Percentiles rank a stretch among this genome's conserved stretches.
These are phyloP conservation scores for Stegophylla sp. DNA, from an alignment of 2,888 invertebrate genomes.

Conservation along the genomic window DNA sequence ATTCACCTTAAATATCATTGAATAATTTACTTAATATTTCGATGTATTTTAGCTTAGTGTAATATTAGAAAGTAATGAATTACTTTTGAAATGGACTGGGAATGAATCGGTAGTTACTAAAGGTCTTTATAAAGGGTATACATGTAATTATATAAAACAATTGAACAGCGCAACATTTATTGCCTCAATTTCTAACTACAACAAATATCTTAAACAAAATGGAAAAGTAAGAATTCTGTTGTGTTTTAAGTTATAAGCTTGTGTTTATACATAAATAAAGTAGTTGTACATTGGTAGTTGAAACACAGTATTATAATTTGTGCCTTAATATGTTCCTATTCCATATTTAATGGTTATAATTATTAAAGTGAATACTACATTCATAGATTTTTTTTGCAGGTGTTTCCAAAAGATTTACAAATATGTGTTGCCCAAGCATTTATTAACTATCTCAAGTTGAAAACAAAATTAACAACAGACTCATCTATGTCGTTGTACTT, in stretches of 20 bases:
- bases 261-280: too few species aligned
- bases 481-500: not conserved
- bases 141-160: constrained; percentile 45
- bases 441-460: constrained; percentile 45
- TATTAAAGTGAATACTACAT: too few species aligned
- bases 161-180: constrained; percentile 31
- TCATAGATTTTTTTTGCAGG: constrained; percentile 3
- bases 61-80: constrained; percentile 44
- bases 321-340: too few species aligned
- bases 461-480: constrained; percentile 26
- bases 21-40: not conserved
- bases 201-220: constrained; percentile 32
- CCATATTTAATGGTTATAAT: too few species aligned
- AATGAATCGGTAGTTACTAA: constrained; percentile 9
- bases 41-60: constrained; percentile 23
- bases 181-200: constrained; percentile 9
- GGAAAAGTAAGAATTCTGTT: constrained; percentile 25
- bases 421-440: constrained; percentile 46
- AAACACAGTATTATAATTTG: too few species aligned
- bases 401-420: constrained; percentile 52
- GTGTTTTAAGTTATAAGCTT: too few species aligned
- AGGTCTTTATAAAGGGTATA: constrained; percentile 45
- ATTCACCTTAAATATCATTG: too few species aligned
- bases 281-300: too few species aligned
- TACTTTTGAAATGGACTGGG: constrained; percentile 42